Conservation (phyloP, 2,888 invertebrate species). For the Protophormia terraenovae region DNA sequence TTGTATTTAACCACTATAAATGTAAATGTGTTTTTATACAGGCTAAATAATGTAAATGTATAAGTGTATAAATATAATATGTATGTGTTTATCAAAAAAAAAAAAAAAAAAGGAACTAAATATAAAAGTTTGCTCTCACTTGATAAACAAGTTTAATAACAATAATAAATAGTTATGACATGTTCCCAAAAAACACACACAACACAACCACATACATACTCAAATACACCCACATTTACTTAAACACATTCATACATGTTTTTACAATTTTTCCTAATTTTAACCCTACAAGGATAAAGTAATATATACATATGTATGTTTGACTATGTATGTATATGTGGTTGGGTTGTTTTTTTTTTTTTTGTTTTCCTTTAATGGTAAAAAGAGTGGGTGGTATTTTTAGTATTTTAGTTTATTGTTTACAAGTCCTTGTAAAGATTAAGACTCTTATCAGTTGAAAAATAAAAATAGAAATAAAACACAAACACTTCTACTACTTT, state of each 20-base stretch:
- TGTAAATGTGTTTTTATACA: neutral
- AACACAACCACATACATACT: neutral
- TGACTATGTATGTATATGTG: neutral
- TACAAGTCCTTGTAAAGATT: slow-evolving; percentile 60
- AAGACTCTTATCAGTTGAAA: slow-evolving; percentile 58
- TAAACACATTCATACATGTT: neutral
- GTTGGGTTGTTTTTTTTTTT: neutral
- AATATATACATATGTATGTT: neutral
- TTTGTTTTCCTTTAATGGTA: neutral
- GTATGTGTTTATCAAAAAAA: slow-evolving; percentile 45
- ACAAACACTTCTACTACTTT: neutral
- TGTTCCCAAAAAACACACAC: slow-evolving; percentile 32
- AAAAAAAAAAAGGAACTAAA: slow-evolving; percentile 29
- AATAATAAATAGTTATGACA: slow-evolving; percentile 67
- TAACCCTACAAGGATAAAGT: slow-evolving; percentile 30
- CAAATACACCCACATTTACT: slow-evolving; percentile 8
- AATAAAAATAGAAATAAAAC: slow-evolving; percentile 53
- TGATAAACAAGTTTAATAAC: slow-evolving; percentile 67
- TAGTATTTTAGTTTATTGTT: slow-evolving; percentile 51
- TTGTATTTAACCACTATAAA: neutral
- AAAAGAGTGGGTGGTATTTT: slow-evolving; percentile 16
- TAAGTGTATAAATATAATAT: neutral
- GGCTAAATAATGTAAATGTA: neutral
- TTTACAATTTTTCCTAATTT: slow-evolving; percentile 16
- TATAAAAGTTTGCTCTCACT: slow-evolving; percentile 63